Evolutionary conservation across 2,888 invertebrate genomes (phyloP), one percentile per base, ranked within the genome.

Genomic region (Hemistola chrysoprasaria): DNA sequence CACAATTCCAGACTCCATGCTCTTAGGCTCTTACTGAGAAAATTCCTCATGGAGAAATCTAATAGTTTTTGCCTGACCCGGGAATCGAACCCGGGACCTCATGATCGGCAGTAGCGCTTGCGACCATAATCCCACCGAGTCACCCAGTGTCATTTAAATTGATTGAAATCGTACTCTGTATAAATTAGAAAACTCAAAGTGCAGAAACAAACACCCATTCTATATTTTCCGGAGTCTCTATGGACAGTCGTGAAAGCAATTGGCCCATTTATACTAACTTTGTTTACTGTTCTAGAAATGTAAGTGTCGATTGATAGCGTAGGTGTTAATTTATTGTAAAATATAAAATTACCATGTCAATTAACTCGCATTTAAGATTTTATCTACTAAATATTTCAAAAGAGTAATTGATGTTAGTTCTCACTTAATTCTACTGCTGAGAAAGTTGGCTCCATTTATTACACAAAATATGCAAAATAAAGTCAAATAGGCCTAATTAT

Each of bases 311-410:
- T 25, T 8, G 38, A 8, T 39, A 25, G 58, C 53, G 66, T 66
- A 64, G 68, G 68, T 56, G 65, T 60, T 55, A 56, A 56, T 62
- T 62, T 67, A 65, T 63, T 62, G 56, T 61, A 61, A 65, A 66
- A 62, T 58, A 54, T 53, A 41, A 34, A 64, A 51, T 50, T 59
- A 57, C 53, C 54, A 50, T 49, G 58, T 62, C 49, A 49, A 54
- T 50, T 51, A 50, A 50, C 43, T 45, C 47, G 39, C 44, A 50
- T 50, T 50, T 52, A 47, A 50, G 49, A 48, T 54, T 47, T 37
- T 44, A 47, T 54, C 47, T 47, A 35, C 30, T 33, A 29, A 47
- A 46, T 47, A 40, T 43, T 43, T 47, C 39, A 37, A 29, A 33
- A 45, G 35, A 29, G 36, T 41, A 35, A 45, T 45, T 40, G 40